Conservation (phyloP, 2,113 vertebrate genomes). For the Xyrauchen texanus region DNA sequence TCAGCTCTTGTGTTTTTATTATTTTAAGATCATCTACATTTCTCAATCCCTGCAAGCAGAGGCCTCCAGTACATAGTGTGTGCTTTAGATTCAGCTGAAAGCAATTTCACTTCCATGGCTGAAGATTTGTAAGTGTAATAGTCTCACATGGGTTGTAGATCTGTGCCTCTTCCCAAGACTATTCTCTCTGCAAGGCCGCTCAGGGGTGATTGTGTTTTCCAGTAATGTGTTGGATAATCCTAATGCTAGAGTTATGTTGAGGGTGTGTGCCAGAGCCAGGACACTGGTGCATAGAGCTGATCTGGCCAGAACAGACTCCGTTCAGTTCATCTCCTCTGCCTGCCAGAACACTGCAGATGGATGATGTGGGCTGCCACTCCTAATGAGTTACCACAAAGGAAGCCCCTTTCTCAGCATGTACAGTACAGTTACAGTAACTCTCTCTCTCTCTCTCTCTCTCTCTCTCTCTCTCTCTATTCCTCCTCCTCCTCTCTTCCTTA, state of each 20-base stretch:
- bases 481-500: slow-evolving; percentile 27
- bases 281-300: slow-evolving; percentile 21
- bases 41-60: slow-evolving; percentile 28
- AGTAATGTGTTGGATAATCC: slow-evolving; percentile 42
- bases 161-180: slow-evolving; percentile 24
- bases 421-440: neutral
- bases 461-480: slow-evolving; percentile 2
- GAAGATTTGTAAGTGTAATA: slow-evolving; percentile 51
- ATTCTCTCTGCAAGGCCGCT: slow-evolving; percentile 28
- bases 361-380: slow-evolving; percentile 37
- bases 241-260: slow-evolving; percentile 31
- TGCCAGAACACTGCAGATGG: slow-evolving; percentile 41
- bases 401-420: neutral
- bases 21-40: slow-evolving; percentile 43
- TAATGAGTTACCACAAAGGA: slow-evolving; percentile 56
- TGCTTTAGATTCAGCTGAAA: slow-evolving; percentile 41
- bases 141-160: slow-evolving; percentile 33
- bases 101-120: slow-evolving; percentile 33
- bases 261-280: slow-evolving; percentile 21
- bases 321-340: neutral
- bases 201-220: slow-evolving; percentile 42
- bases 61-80: slow-evolving; percentile 33
- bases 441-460: slow-evolving; percentile 23
- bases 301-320: slow-evolving; percentile 18
- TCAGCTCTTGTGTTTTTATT: neutral